Base-by-base conservation (phyloP, 2,113 vertebrate genomes). In the Dryoscopus gambensis region DNA sequence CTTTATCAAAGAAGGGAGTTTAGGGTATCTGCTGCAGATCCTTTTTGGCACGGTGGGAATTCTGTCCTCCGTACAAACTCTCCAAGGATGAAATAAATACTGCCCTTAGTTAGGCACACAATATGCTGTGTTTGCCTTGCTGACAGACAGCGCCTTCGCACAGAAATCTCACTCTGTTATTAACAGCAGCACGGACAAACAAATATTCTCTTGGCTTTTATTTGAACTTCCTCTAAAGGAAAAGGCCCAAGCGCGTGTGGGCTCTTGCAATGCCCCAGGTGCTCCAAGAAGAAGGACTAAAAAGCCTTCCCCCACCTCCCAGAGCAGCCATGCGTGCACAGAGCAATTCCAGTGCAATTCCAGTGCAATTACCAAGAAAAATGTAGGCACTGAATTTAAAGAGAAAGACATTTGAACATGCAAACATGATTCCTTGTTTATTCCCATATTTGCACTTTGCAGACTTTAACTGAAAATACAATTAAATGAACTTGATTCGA, bases 1-100 rank as follows among this genome's bases (percentile, higher is more conserved):
- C 89, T 97, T 96, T 71, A 96, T 95, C 86, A 92, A 90, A 95
- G 96, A 47, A 67, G 77, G 84, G 75, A 92, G 63, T 94, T 96
- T 73, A 83, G 94, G 93, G 28, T 49, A 71, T 37, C 52, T 87
- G 65, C 79, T 87, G 68, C 81, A 95, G 81, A 96, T 93, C 76
- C 44, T 57, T 94, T 92, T 22, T 59, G 84, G 93, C 52, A 42
- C 81, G 81, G 19, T 31, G 76, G 93, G 77, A 93, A 93, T 81
- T 84, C 64, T 37, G 13, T 91, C 68, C 86, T 78, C 64, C 76
- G 23, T 10, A 40, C 37, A 56, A 80, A 73, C 30, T 93, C 92
- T 79, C 15, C 1, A 67, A 65, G 44, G 93, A 84, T 69, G 85
- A 93, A 84, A 91, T 77, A 92, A 91, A 90, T 49, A 73, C 59